Evolutionary conservation across 2,888 invertebrate genomes (phyloP).

Genomic region (Glaucopsyche alexis): DNA sequence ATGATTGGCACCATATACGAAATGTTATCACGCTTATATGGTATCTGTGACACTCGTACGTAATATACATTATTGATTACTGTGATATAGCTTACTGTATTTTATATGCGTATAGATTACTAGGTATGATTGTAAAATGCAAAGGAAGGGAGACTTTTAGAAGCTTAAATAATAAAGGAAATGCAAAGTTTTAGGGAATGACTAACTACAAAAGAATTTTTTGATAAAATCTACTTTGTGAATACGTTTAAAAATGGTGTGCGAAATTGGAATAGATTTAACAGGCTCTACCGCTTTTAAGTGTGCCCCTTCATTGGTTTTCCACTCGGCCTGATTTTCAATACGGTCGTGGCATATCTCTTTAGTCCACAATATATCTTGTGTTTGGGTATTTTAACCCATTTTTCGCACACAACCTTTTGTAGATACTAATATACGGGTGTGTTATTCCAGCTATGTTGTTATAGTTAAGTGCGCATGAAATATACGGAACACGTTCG

Average conservation of each 20-base stretch:
- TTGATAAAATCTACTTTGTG: not conserved
- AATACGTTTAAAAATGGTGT: not conserved
- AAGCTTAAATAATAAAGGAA: not conserved
- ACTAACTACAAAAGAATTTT: not conserved
- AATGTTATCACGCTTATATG: constrained; percentile 59
- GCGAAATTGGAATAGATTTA: not conserved
- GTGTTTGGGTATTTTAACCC: constrained; percentile 16
- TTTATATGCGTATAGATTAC: not conserved
- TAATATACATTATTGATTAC: constrained; percentile 32
- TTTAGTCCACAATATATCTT: constrained; percentile 10
- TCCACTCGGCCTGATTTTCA: constrained; percentile 17
- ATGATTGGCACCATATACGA: constrained; percentile 48
- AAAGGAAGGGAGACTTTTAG: not conserved
- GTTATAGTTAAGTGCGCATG: constrained; percentile 12
- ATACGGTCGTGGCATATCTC: constrained; percentile 13
- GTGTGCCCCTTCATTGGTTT: not conserved
- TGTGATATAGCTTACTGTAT: not conserved
- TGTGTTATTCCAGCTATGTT: not conserved
- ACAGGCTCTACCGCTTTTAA: constrained; percentile 5
- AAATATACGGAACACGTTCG: constrained; percentile 13
- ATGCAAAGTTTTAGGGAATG: not conserved
- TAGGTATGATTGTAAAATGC: not conserved
- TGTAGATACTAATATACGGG: not conserved
- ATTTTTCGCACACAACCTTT: not conserved
- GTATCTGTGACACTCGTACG: constrained; percentile 51